Conservation (phyloP, 2,888 invertebrate genomes). For the Eupithecia abbreviata region DNA sequence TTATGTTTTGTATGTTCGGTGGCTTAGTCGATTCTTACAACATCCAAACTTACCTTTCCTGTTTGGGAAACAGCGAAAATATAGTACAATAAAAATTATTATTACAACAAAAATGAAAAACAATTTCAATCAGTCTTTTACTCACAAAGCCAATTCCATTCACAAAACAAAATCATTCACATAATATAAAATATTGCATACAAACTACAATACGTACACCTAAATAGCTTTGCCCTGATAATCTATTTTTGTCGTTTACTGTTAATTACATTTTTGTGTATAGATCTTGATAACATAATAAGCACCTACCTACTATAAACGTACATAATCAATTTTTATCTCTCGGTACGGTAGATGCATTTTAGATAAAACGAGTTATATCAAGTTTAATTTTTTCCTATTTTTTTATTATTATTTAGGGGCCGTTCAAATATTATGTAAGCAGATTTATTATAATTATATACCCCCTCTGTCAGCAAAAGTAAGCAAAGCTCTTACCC, state of each 20-base stretch:
- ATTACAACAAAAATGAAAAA: not conserved
- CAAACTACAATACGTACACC: not conserved
- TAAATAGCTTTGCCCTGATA: not conserved
- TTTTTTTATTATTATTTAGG: no score
- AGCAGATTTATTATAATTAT: no score
- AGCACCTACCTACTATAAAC: not conserved
- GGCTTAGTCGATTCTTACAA: no score
- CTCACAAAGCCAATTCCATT: conserved; percentile 28
- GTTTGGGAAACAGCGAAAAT: not conserved
- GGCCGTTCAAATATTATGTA: no score
- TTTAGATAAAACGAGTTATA: not conserved
- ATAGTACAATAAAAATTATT: not conserved
- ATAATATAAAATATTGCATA: not conserved
- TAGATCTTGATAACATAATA: not conserved
- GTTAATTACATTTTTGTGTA: not conserved
- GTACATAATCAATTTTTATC: not conserved
- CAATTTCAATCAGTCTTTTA: conserved; percentile 46
- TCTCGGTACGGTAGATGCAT: not conserved
- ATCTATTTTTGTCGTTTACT: not conserved
- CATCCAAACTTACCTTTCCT: not conserved
- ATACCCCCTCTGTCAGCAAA: no score
- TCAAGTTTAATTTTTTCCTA: no score
- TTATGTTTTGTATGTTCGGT: no score
- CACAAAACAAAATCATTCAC: not conserved
- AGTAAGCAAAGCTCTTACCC: no score